phyloP scores from a whole-genome alignment of 1,140 invertebrate species.

The Belonocnema kinseyi region DNA sequence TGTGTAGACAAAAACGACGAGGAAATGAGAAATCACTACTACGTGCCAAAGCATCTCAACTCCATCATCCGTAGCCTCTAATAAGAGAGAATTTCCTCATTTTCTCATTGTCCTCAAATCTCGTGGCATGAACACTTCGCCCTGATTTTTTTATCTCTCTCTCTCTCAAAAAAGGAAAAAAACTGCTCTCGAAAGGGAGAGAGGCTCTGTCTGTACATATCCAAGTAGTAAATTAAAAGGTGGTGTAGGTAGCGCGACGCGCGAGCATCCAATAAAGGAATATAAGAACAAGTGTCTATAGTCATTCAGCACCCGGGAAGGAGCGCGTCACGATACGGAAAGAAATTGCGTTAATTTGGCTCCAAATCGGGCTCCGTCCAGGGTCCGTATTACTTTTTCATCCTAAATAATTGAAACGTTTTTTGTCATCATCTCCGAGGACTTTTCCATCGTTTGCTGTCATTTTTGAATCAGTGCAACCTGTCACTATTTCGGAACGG shows the following conservation, averaged over 20 bases:
- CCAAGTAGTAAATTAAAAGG: conserved; percentile 18
- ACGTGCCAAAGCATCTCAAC: conserved; percentile 13
- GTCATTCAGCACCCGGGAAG: conserved; percentile 23
- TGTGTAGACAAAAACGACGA: not conserved
- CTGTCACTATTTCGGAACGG: conserved; percentile 17
- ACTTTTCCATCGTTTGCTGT: not conserved
- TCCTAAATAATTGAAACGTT: not conserved
- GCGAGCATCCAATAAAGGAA: conserved; percentile 29
- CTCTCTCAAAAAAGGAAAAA: not conserved
- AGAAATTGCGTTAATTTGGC: not conserved
- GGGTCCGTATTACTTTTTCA: not conserved
- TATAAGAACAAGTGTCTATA: conserved; percentile 26
- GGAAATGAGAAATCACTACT: not conserved
- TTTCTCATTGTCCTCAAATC: not conserved
- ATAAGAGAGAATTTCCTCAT: conserved; percentile 10
- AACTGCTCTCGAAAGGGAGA: conserved; percentile 8
- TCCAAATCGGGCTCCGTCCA: not conserved
- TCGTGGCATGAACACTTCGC: not conserved
- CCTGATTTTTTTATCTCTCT: not conserved
- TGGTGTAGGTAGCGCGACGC: conserved; percentile 30
- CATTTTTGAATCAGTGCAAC: not conserved
- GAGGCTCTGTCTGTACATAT: not conserved
- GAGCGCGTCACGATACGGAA: not conserved
- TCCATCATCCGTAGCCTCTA: conserved; percentile 11
- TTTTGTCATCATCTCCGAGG: not conserved